A percentile compares a stretch with the other conserved stretches of the same genome.
Conservation (phyloP, 1,140 invertebrate species). For the Globodera rostochiensis region DNA sequence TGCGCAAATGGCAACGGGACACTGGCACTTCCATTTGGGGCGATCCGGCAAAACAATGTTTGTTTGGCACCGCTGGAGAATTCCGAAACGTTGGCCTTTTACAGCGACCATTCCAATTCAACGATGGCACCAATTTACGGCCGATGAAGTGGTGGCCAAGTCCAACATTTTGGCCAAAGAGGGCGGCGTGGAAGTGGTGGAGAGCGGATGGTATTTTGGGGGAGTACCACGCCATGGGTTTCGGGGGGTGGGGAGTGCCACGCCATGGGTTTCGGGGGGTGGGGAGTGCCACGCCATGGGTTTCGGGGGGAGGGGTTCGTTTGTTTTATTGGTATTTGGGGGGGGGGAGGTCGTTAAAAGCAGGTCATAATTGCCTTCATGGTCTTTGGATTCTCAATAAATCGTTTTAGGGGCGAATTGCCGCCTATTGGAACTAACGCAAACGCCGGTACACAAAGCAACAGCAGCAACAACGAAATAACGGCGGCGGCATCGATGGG, state of each 20-base stretch:
- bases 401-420: constrained; percentile 19
- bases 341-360: not conserved
- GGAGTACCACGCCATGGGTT: not conserved
- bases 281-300: not conserved
- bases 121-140: constrained; percentile 30
- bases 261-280: no score
- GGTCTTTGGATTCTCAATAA: not conserved
- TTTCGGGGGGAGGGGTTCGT: no score
- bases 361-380: no score
- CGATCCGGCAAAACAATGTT: constrained; percentile 43
- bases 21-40: constrained; percentile 50
- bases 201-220: constrained; percentile 1
- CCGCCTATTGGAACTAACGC: constrained; percentile 14
- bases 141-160: constrained; percentile 28
- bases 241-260: not conserved
- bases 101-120: constrained; percentile 17
- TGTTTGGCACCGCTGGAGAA: not conserved
- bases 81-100: not conserved
- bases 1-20: constrained; percentile 51
- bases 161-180: constrained; percentile 23
- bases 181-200: constrained; percentile 4
- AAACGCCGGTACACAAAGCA: constrained; percentile 4
- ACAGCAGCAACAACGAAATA: constrained; percentile 8
- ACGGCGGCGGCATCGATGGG: not conserved
- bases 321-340: no score